A percentile compares a stretch with the other conserved stretches of the same genome.
Conservation (phyloP, 2,113 vertebrate genomes). For the Istiophorus platypterus region DNA sequence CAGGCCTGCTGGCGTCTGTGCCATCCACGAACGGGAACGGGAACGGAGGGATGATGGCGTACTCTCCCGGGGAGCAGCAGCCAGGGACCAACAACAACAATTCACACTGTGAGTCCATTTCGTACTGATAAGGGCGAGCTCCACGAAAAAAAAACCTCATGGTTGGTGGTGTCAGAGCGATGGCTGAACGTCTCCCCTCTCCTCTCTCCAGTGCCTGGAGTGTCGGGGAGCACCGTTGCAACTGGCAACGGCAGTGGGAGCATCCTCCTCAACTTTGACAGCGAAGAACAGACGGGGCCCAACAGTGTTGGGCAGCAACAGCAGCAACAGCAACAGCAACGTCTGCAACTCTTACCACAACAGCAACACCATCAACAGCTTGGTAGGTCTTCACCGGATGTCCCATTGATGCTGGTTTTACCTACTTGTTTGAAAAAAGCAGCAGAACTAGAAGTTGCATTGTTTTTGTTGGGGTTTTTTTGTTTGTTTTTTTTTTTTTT, state of each 20-base stretch:
- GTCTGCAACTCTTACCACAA: constrained; percentile 57
- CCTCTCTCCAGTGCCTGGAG: constrained; percentile 53
- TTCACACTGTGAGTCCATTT: constrained; percentile 60
- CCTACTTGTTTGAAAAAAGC: no score
- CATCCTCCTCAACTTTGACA: constrained; percentile 78
- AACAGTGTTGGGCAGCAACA: constrained; percentile 65
- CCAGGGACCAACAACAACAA: constrained; percentile 71
- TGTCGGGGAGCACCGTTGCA: constrained; percentile 60
- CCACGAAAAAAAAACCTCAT: background rate
- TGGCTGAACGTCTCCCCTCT: background rate
- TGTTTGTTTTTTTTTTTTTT: no score
- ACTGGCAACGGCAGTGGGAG: constrained; percentile 74
- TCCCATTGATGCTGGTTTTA: no score
- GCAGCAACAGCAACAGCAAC: constrained; percentile 40
- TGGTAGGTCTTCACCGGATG: constrained; percentile 38
- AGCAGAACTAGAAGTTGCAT: no score
- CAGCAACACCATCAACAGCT: constrained; percentile 35
- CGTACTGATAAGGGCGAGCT: no score
- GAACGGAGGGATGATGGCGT: constrained; percentile 81
- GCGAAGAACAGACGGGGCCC: constrained; percentile 66
- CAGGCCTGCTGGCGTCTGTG: constrained; percentile 86
- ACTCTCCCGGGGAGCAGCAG: constrained; percentile 82
- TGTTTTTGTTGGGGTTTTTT: no score
- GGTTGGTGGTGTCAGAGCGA: background rate
- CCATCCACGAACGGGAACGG: constrained; percentile 84